phyloP scores from a whole-genome alignment of 2,113 vertebrate genomes.

The Psettodes erumei region DNA sequence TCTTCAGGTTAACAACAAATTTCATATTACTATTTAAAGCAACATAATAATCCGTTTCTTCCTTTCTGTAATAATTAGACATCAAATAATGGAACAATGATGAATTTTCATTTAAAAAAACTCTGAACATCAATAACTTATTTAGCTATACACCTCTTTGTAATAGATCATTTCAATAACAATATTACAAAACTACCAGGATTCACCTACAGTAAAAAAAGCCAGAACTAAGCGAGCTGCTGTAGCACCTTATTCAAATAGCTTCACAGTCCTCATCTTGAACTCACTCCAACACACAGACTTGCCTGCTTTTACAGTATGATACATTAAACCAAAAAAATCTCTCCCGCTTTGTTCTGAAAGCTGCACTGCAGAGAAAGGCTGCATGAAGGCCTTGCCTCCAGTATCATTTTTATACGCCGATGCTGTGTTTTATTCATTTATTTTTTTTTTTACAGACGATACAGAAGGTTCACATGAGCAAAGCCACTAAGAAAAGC shows the following conservation, averaged over 20 bases:
- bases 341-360: constrained; percentile 7
- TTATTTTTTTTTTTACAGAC: constrained; percentile 30
- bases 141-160: constrained; percentile 65
- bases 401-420: constrained; percentile 1
- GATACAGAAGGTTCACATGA: constrained; percentile 58
- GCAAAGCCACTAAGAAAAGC: constrained; percentile 71
- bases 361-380: constrained; percentile 44
- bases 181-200: constrained; percentile 76
- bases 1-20: constrained; percentile 27
- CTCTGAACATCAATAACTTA: constrained; percentile 72
- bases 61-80: constrained; percentile 39
- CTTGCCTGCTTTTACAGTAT: constrained; percentile 15
- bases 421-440: constrained; percentile 10
- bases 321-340: constrained; percentile 31
- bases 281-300: constrained; percentile 21
- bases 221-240: constrained; percentile 61
- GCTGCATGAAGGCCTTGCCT: constrained; percentile 38
- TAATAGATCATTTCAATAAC: constrained; percentile 61
- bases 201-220: constrained; percentile 65
- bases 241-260: constrained; percentile 66
- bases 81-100: constrained; percentile 48
- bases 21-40: constrained; percentile 35
- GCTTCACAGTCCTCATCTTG: constrained; percentile 42
- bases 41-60: constrained; percentile 14
- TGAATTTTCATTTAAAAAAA: constrained; percentile 57